phyloP scores from a whole-genome alignment of 2,797 vertebrate species.

The Enteromius afrohamiltoni region DNA sequence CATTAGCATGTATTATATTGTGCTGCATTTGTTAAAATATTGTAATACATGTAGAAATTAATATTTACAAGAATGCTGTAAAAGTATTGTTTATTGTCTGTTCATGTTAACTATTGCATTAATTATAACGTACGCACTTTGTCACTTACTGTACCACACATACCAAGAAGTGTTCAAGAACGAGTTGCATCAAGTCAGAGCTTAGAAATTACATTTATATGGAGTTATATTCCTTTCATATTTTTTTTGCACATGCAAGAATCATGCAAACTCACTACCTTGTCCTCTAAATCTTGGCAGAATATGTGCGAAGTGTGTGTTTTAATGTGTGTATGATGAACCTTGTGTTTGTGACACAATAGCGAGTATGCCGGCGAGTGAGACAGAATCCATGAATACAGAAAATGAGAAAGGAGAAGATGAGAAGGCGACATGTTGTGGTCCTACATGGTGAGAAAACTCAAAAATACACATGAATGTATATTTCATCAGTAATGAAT shows the following conservation, averaged over 20 bases:
- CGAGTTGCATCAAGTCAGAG: background rate
- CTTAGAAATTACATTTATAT: conserved; percentile 12
- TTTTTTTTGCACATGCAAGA: background rate
- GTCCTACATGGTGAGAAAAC: conserved; percentile 87
- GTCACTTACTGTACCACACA: background rate
- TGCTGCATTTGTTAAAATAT: background rate
- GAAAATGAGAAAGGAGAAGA: conserved; percentile 91
- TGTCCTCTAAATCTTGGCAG: background rate
- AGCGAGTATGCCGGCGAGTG: conserved; percentile 95
- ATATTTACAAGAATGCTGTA: background rate
- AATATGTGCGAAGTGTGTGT: conserved; percentile 5
- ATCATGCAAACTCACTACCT: background rate
- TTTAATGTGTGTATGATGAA: conserved; percentile 39
- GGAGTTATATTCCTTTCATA: background rate
- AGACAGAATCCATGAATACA: conserved; percentile 95
- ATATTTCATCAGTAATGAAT: background rate
- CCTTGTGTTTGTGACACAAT: conserved; percentile 64
- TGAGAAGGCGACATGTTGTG: conserved; percentile 87
- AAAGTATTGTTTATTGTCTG: background rate
- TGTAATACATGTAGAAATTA: background rate
- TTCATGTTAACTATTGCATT: background rate
- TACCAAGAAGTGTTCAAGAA: background rate
- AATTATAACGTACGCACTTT: background rate
- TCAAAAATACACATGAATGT: background rate
- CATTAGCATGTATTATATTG: background rate